A percentile compares a stretch with the other conserved stretches of the same genome.
These are phyloP conservation scores for Xenus cinereus DNA, from an alignment of 2,113 vertebrate genomes.

Conservation along the genomic window DNA sequence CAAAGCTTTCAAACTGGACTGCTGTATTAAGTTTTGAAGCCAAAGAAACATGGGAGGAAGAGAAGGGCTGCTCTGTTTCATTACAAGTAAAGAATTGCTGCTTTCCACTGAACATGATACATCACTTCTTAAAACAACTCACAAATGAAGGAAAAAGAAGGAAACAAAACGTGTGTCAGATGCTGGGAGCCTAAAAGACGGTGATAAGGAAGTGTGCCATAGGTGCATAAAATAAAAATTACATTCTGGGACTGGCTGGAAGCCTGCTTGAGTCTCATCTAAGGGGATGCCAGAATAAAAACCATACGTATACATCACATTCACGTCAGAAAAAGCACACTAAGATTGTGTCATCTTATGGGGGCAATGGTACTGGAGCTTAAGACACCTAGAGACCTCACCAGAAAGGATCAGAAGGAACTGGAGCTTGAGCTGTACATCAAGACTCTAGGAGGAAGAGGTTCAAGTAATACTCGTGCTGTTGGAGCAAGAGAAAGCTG, in stretches of 20 bases:
- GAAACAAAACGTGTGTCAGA: neutral
- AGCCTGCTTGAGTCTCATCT: neutral
- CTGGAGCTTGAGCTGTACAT: neutral
- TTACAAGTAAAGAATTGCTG: neutral
- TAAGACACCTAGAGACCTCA: neutral
- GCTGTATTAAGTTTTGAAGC: neutral
- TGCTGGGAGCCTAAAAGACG: neutral
- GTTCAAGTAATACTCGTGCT: neutral
- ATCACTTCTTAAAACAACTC: neutral
- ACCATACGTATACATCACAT: accelerated
- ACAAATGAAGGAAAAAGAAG: neutral
- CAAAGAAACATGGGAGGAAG: neutral
- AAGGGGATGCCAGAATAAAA: neutral
- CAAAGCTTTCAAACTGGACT: neutral
- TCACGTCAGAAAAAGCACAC: neutral
- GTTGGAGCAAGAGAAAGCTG: neutral
- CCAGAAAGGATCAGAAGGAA: neutral
- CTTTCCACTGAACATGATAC: neutral
- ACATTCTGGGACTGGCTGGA: neutral
- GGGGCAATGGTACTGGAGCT: neutral
- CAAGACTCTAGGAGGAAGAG: neutral
- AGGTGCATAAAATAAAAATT: neutral
- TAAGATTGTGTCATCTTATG: neutral
- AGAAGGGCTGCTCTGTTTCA: neutral
- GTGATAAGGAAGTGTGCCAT: neutral